Conservation (phyloP, 2,888 invertebrate genomes). For the Apodemia mormo region DNA sequence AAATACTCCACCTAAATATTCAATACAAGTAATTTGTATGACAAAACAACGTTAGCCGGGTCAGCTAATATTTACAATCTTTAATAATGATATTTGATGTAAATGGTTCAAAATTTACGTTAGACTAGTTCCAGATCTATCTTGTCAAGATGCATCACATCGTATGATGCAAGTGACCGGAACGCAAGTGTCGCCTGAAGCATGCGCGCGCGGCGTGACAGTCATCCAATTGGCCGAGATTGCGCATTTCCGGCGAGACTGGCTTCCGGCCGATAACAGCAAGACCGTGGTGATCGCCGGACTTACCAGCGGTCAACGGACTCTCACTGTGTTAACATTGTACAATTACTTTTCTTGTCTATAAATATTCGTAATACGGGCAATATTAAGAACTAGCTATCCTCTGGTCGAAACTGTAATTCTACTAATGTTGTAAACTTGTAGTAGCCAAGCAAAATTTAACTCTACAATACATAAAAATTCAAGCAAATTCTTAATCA, state of each 20-base stretch:
- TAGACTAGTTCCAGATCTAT: not conserved
- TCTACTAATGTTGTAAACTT: too few species aligned
- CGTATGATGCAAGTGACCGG: conserved; percentile 41
- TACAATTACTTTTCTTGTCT: conserved; percentile 3
- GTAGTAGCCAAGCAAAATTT: too few species aligned
- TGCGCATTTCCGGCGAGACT: conserved; percentile 70
- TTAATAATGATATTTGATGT: too few species aligned
- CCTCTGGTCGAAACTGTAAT: too few species aligned
- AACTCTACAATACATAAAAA: too few species aligned
- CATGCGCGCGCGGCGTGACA: conserved; percentile 75
- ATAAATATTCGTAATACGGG: not conserved
- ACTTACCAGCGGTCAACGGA: conserved; percentile 70
- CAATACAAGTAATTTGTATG: too few species aligned
- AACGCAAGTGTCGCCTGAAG: conserved; percentile 53
- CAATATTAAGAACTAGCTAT: too few species aligned
- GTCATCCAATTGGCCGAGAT: conserved; percentile 78
- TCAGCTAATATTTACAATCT: too few species aligned
- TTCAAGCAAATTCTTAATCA: too few species aligned
- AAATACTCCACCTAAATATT: too few species aligned
- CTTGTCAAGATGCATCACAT: not conserved
- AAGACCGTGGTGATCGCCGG: conserved; percentile 52
- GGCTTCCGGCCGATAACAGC: conserved; percentile 77
- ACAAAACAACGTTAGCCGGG: too few species aligned
- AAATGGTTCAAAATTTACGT: too few species aligned
- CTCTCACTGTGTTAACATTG: conserved; percentile 40